These are phyloP conservation scores for Rhyzopertha dominica DNA, from an alignment of 1,140 invertebrate genomes.

Conservation along the genomic window DNA sequence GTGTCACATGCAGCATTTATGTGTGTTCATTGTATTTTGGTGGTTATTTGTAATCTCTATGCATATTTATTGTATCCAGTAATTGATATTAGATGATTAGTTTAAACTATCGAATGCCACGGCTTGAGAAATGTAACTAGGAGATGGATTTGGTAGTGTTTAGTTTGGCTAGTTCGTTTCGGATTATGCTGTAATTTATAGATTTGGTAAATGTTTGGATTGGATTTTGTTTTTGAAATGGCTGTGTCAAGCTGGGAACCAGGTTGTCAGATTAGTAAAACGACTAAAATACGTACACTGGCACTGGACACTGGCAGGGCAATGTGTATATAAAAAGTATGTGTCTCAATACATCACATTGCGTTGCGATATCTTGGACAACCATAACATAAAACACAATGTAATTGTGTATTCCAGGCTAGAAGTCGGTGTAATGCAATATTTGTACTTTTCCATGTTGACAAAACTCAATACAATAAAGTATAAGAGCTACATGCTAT, in stretches of 20 bases:
- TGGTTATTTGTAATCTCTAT: constrained; percentile 44
- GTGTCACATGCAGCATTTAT: constrained; percentile 46
- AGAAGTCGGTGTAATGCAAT: constrained; percentile 47
- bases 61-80: constrained; percentile 44
- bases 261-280: constrained; percentile 33
- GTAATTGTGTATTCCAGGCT: constrained; percentile 43
- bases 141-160: constrained; percentile 28
- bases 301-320: constrained; percentile 37
- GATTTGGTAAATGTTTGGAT: constrained; percentile 21
- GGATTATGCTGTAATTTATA: constrained; percentile 26
- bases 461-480: constrained; percentile 49
- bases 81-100: constrained; percentile 41
- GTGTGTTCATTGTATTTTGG: constrained; percentile 46
- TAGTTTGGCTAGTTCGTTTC: constrained; percentile 34
- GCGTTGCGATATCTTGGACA: constrained; percentile 16
- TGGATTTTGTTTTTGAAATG: constrained; percentile 26
- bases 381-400: constrained; percentile 28
- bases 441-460: constrained; percentile 50
- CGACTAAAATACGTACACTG: constrained; percentile 29
- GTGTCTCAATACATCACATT: constrained; percentile 3
- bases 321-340: not conserved
- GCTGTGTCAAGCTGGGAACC: constrained; percentile 39
- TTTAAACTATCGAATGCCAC: constrained; percentile 30
- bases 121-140: constrained; percentile 16
- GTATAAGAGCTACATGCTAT: constrained; percentile 41